Evolutionary conservation across 2,113 vertebrate genomes (phyloP).

Genomic region (Melanerpes formicivorus): DNA sequence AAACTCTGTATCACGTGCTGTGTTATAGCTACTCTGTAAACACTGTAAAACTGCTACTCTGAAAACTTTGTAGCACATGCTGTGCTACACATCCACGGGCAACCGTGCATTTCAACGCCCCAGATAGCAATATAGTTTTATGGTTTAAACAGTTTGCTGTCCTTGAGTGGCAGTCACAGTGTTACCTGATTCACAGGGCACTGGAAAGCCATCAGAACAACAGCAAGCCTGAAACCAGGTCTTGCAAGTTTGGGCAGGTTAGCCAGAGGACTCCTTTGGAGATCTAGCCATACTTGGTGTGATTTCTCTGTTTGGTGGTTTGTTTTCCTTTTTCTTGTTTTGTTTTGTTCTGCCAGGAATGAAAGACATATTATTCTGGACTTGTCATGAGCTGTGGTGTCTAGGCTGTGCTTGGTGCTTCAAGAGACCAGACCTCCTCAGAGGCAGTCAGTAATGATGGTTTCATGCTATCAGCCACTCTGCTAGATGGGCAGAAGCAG

Average conservation of each 20-base stretch:
- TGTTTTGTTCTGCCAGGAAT: not conserved
- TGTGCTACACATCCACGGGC: not conserved
- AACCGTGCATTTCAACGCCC: conserved; percentile 37
- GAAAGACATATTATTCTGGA: not conserved
- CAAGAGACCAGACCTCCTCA: not conserved
- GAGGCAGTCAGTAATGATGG: not conserved
- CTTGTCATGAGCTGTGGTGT: not conserved
- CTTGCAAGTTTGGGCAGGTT: not conserved
- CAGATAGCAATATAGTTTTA: conserved; percentile 52
- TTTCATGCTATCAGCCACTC: not conserved
- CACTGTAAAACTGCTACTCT: no score
- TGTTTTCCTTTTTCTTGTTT: not conserved
- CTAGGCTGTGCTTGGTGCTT: not conserved
- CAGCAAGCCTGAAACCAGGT: not conserved
- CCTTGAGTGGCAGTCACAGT: conserved; percentile 43
- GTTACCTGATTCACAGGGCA: not conserved
- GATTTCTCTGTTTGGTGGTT: not conserved
- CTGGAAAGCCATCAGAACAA: not conserved
- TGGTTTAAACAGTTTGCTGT: conserved; percentile 37
- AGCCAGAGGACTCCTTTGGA: not conserved
- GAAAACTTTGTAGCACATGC: not conserved
- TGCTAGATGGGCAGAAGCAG: not conserved
- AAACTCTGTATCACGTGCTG: not conserved
- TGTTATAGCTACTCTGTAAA: no score
- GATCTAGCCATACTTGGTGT: not conserved